These are phyloP conservation scores for Sebastes vulpes DNA, from an alignment of 2,797 vertebrate genomes.

Conservation along the genomic window DNA sequence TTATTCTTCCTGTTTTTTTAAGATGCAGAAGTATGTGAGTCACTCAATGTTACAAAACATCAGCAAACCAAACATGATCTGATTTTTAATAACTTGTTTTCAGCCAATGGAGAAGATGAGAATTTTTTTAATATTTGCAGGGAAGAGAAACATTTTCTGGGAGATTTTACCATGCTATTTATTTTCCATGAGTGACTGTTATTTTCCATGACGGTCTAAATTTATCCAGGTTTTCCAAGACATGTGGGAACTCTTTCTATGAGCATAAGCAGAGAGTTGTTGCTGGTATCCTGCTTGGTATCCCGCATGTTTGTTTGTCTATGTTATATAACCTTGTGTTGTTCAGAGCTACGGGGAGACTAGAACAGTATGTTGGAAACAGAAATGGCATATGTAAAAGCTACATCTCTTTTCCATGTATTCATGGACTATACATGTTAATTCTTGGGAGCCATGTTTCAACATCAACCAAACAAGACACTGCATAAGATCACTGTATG, in stretches of 20 bases:
- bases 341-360: not conserved
- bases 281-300: slow-evolving; percentile 7
- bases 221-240: slow-evolving; percentile 57
- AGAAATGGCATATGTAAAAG: not conserved
- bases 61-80: not conserved
- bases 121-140: not conserved
- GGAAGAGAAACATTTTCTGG: not conserved
- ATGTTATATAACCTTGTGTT: slow-evolving; percentile 33
- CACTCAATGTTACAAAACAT: not conserved
- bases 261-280: slow-evolving; percentile 9
- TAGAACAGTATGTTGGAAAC: not conserved
- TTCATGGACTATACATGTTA: not conserved
- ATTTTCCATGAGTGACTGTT: slow-evolving; percentile 36
- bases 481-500: not conserved
- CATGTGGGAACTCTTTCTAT: slow-evolving; percentile 51
- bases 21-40: not conserved
- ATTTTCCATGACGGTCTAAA: slow-evolving; percentile 41
- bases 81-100: not conserved
- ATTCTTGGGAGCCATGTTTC: not conserved
- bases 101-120: not conserved
- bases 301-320: slow-evolving; percentile 48
- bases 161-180: slow-evolving; percentile 15
- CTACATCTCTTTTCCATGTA: not conserved
- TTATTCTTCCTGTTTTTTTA: not conserved
- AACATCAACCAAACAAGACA: not conserved